Evolutionary conservation across 2,113 vertebrate species (phyloP), one percentile per base, ranked within the genome.

Genomic region (Girardinichthys multiradiatus): DNA sequence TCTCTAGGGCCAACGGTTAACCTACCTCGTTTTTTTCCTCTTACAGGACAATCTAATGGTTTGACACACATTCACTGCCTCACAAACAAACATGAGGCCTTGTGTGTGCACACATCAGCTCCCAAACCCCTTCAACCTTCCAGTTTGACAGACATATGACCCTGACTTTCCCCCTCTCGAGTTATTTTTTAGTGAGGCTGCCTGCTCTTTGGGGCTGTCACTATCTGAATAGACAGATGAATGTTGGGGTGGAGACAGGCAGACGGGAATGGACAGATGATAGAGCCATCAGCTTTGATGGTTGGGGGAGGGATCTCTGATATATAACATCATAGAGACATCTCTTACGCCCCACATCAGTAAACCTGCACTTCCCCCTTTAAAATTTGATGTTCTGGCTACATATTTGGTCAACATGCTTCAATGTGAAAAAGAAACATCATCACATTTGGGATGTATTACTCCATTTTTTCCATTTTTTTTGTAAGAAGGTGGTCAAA

Each of bases 271-370:
- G 72, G 81, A 83, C 87, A 86, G 77, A 90, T 89, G 88, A 93
- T 93, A 79, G 85, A 93, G 85, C 67, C 87, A 86, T 92, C 87
- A 91, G 79, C 86, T 82, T 88, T 84, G 79, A 82, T 64, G 74
- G 73, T 57, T 48, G 72, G 74, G 78, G 68, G 70, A 60, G 68
- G 77, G 37, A 51, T 62, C 35, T 2, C 58, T 77, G 84, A 86
- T 77, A 85, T 80, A 83, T 87, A 82, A 85, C 87, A 80, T 89
- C 73, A 82, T 70, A 27, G 62, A 69, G 65, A 67, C 30, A 26
- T 83, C 69, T 74, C 77, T 81, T 77, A 79, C 42, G 8, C 59
- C 60, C 31, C 28, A 33, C 54, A 28, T 51, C 28, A 70, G 51
- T 26, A 63, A 60, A 72, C 59, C 21, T 57, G 1, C 0, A 19